Percentiles rank a stretch among this genome's conserved stretches.
Evolutionary conservation across 2,888 invertebrate genomes (phyloP).

Genomic region (Eledone cirrhosa): DNA sequence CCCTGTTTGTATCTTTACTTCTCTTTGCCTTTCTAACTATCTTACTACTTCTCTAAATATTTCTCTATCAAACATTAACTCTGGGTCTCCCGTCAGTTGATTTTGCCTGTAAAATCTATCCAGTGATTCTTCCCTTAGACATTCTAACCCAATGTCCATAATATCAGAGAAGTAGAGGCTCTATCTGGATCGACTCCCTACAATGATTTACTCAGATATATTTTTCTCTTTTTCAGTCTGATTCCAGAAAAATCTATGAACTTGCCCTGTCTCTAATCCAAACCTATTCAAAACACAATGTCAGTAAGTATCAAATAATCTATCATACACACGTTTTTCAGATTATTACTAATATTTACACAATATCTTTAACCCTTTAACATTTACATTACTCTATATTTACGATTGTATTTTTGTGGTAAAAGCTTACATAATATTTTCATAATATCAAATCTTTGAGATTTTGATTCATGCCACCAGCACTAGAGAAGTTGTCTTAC

Average conservation of each 20-base stretch:
- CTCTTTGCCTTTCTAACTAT: not conserved
- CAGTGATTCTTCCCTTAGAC: no score
- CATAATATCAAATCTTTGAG: no score
- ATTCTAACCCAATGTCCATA: no score
- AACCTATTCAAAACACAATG: slow-evolving; percentile 71
- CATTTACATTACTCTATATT: no score
- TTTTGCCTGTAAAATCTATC: no score
- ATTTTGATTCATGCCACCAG: no score
- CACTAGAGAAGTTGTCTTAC: no score
- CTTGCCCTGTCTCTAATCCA: slow-evolving; percentile 77
- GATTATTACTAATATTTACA: not conserved
- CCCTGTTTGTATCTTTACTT: no score
- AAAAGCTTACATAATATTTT: not conserved
- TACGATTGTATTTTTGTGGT: not conserved
- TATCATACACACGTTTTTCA: not conserved
- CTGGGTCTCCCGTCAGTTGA: no score
- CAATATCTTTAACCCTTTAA: not conserved
- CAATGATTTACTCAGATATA: no score
- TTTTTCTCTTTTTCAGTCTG: slow-evolving; percentile 43
- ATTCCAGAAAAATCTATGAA: slow-evolving; percentile 75
- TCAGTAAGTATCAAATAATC: slow-evolving; percentile 46
- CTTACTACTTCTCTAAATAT: not conserved
- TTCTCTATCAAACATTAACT: not conserved
- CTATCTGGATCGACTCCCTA: no score
- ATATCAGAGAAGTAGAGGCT: no score